phyloP scores from a whole-genome alignment of 2,113 vertebrate genomes.

The Pseudopodoces humilis region DNA sequence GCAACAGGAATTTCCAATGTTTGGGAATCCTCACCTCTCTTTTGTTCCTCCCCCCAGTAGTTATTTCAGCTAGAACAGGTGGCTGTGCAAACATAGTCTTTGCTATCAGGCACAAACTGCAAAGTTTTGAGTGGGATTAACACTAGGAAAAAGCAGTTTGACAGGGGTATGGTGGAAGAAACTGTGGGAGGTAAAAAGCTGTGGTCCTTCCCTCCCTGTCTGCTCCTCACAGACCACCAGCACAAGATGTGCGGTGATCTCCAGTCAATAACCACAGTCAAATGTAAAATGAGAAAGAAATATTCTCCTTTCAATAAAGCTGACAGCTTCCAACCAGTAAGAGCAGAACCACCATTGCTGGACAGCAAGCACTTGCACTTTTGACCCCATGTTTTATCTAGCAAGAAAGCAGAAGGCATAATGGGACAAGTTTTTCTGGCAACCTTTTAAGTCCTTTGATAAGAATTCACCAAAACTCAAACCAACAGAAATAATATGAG shows the following conservation, averaged over 20 bases:
- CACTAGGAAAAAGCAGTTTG: background rate
- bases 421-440: background rate
- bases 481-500: background rate
- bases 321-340: background rate
- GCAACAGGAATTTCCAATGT: background rate
- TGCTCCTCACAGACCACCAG: rapidly evolving
- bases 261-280: background rate
- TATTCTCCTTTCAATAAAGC: background rate
- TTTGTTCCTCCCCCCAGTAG: rapidly evolving
- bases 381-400: background rate
- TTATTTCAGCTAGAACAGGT: background rate
- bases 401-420: background rate
- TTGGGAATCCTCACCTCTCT: background rate
- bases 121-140: background rate
- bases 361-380: background rate
- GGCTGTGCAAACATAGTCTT: rapidly evolving
- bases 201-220: rapidly evolving
- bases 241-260: rapidly evolving
- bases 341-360: background rate
- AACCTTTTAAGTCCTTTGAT: background rate
- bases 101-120: rapidly evolving
- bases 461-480: background rate
- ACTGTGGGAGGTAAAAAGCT: rapidly evolving
- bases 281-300: background rate
- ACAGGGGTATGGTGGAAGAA: background rate